Base-by-base conservation (phyloP, 2,888 invertebrate genomes). In the Drosophila infuscata region DNA sequence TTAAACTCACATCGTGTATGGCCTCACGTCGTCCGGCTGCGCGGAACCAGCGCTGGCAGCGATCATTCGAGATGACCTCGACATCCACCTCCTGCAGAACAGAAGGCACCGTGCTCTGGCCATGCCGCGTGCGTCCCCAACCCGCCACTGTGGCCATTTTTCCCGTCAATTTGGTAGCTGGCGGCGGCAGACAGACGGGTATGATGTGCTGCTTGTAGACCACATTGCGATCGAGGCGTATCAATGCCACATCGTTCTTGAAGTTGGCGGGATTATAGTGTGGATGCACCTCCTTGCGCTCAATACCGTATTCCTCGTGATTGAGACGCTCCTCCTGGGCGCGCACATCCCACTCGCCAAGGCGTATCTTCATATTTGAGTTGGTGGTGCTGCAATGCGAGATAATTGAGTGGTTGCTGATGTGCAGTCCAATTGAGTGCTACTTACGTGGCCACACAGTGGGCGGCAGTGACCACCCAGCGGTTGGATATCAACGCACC, bases 381-480 rank as follows among this genome's bases (percentile, higher is more conserved):
- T 98, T 98, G 30, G 98, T 96, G 9, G 98, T 97, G 61, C 98
- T 98, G 93, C 7, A 33, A 65, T 2, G 38, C 56, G 1, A 15
- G 7, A 9, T 12, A 0, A n/a, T 17, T 35, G 33, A 49, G 8
- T 17, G 2, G 3, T 25, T 60, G 29, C 8, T 2, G 9, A 7
- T n/a, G 17, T 1, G 3, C 3, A 11, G 8, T 25, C 0, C 1
- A 11, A 6, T 0, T 8, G 30, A 1, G 12, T 17, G 38, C 9
- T 91, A 95, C 96, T 96, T 93, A 97, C 97, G 97, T 97, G 79
- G 97, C 97, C 59, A 97, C 97, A 93, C 97, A 98, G 74, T 98
- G 98, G 4, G 98, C 98, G 0, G 98, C 98, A 0, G 98, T 98
- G 3, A 98, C 96, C 11, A 98, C 97, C 98, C 98, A 98, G 93